Base-by-base conservation (phyloP, 2,797 vertebrate species). In the Emys orbicularis region DNA sequence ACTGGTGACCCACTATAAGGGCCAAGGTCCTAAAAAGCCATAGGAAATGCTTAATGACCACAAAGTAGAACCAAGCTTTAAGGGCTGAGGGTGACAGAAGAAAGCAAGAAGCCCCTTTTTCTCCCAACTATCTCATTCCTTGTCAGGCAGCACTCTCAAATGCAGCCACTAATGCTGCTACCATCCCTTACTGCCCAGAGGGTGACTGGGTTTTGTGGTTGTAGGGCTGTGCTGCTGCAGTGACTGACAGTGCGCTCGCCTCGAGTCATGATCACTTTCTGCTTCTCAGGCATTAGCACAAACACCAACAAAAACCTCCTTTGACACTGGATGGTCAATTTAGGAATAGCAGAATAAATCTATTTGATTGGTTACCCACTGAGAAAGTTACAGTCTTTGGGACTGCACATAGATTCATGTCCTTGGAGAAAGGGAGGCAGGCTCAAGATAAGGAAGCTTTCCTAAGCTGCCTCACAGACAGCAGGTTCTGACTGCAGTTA, bases 401-500 rank as follows among this genome's bases (percentile, higher is more conserved):
- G 34, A 68, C 65, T 86, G 21, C 27, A 84, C 89, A 84, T 12
- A 49, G 3, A 41, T 41, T 84, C 27, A 21, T 5, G 65, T 12
- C 29, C 21, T 76, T 84, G 52, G 6, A 53, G 88, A 90, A 88
- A 90, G 37, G 15, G 31, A 83, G 85, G 47, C 65, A 87, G 9
- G 81, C 4, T 87, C 18, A 83, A 74, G 85, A 57, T 50, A 29
- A 12, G 23, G 21, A 18, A 5, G 27, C 10, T 83, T 77, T 80
- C 21, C 65, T 82, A 34, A 93, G 34, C 50, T 74, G 53, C 29
- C 90, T 21, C n/a, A 72, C 15, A 72, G n/a, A 72, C 29, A 85
- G 49, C 79, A 91, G 16, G 41, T 87, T 88, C 86, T 94, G 80
- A 31, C 76, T 77, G 41, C 83, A 92, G 89, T n/a, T 57, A 65